A percentile compares a stretch with the other conserved stretches of the same genome.
phyloP scores from a whole-genome alignment of 2,797 vertebrate genomes.

The Rhinichthys osculus region DNA sequence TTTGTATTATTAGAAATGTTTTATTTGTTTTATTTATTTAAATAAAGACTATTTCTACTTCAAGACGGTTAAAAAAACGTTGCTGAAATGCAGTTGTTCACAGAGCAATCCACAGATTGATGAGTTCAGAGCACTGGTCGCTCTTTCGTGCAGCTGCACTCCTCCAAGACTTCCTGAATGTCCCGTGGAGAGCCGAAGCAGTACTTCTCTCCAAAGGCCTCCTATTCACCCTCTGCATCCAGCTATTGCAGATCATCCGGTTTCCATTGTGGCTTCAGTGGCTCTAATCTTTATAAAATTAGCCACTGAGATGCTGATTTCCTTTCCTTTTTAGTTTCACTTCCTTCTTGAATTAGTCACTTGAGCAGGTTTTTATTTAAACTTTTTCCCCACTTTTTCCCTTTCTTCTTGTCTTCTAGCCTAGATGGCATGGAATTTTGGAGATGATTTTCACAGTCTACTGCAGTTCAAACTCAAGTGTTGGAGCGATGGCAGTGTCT shows the following conservation, averaged over 20 bases:
- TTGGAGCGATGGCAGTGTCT: constrained; percentile 8
- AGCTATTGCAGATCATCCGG: neutral
- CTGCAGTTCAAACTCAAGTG: constrained; percentile 6
- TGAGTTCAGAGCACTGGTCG: constrained; percentile 14
- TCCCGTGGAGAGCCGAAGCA: constrained; percentile 28
- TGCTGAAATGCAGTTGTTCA: neutral
- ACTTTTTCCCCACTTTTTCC: neutral
- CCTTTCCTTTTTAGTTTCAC: constrained; percentile 6
- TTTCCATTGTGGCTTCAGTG: constrained; percentile 43
- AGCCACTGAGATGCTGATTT: constrained; percentile 41
- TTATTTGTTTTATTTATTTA: neutral
- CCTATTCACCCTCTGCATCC: constrained; percentile 3
- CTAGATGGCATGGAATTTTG: neutral
- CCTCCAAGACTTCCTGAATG: constrained; percentile 55
- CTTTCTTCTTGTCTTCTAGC: neutral
- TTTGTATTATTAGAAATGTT: neutral
- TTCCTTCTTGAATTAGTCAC: constrained; percentile 30
- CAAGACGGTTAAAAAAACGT: neutral
- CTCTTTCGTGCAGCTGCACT: constrained; percentile 57
- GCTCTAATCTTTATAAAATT: constrained; percentile 36
- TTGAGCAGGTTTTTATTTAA: constrained; percentile 25
- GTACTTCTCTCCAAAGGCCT: constrained; percentile 21
- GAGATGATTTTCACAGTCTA: constrained; percentile 14
- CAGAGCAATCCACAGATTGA: constrained; percentile 14
- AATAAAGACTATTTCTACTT: neutral